Evolutionary conservation across 2,888 invertebrate species (phyloP).

Genomic region (Lamproptera curius): DNA sequence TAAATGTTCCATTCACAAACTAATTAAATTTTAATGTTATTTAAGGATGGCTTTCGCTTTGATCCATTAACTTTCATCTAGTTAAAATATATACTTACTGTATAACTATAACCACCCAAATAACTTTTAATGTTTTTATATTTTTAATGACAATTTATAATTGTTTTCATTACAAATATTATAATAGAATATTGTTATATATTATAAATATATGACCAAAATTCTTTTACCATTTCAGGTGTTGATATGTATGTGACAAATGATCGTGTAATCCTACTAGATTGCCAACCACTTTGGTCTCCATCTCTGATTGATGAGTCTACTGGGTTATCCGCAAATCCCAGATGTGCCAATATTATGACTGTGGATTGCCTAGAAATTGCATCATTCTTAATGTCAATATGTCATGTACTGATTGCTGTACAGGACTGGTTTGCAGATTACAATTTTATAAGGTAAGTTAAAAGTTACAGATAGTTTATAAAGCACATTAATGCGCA

Average conservation of each 20-base stretch:
- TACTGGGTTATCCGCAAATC: conserved; percentile 68
- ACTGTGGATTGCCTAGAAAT: conserved; percentile 87
- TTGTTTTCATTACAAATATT: too few species aligned
- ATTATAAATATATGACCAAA: too few species aligned
- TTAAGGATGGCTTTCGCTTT: too few species aligned
- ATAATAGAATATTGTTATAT: too few species aligned
- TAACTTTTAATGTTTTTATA: too few species aligned
- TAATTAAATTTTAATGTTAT: too few species aligned
- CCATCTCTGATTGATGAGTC: conserved; percentile 85
- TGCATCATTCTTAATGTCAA: conserved; percentile 89
- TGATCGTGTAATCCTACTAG: conserved; percentile 89
- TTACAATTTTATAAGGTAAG: conserved; percentile 85
- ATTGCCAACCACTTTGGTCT: conserved; percentile 89
- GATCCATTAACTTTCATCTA: too few species aligned
- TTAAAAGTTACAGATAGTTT: not conserved
- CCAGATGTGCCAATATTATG: conserved; percentile 73
- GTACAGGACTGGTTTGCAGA: conserved; percentile 94
- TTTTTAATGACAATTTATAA: too few species aligned
- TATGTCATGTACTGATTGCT: conserved; percentile 93
- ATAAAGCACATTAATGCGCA: not conserved
- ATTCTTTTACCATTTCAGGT: too few species aligned
- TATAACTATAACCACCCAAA: too few species aligned
- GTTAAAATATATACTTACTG: too few species aligned
- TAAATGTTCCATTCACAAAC: too few species aligned
- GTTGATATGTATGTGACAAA: conserved; percentile 86